Evolutionary conservation across 2,888 invertebrate genomes (phyloP).

Genomic region (Plagodis dolabraria): DNA sequence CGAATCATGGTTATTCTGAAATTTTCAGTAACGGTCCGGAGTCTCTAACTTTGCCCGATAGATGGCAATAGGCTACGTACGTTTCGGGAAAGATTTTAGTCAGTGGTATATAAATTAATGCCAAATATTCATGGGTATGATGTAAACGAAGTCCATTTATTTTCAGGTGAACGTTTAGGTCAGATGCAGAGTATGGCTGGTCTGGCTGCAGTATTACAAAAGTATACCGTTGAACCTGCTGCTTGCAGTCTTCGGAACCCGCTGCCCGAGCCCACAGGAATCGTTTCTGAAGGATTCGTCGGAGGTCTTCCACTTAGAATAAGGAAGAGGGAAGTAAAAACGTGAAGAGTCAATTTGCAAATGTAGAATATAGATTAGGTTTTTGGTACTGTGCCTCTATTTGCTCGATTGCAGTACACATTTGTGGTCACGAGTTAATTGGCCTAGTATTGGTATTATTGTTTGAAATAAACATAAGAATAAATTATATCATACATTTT

Average conservation of each 20-base stretch:
- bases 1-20: no score
- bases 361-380: no score
- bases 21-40: no score
- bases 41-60: no score
- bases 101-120: not conserved
- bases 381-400: no score
- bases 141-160: not conserved
- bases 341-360: not conserved
- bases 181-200: constrained; percentile 76
- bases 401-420: no score
- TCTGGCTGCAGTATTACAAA: constrained; percentile 60
- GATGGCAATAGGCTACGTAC: no score
- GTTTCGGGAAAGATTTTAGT: no score
- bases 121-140: not conserved
- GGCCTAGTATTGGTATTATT: no score
- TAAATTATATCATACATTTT: no score
- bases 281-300: constrained; percentile 64
- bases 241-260: constrained; percentile 53
- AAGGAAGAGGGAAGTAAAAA: constrained; percentile 42
- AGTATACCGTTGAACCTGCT: constrained; percentile 64
- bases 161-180: constrained; percentile 70
- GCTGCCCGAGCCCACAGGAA: constrained; percentile 60
- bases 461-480: no score
- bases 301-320: constrained; percentile 64
- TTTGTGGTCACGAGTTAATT: no score